These are phyloP conservation scores for Phrynocephalus guinanensis DNA, from an alignment of 2,797 vertebrate species.

Conservation along the genomic window DNA sequence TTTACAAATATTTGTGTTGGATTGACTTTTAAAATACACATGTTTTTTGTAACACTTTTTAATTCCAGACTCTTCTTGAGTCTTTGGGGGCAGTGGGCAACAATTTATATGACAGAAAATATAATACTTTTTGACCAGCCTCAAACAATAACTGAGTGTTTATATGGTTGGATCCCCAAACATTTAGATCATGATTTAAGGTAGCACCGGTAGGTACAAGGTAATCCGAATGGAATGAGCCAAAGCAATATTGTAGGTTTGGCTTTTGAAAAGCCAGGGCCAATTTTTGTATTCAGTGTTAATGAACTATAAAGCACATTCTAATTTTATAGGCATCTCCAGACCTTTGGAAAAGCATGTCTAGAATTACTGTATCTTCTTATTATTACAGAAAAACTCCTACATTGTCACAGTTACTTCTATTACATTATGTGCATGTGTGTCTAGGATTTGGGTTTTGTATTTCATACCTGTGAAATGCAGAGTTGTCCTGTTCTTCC, in stretches of 20 bases:
- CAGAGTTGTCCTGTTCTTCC: too few relatives aligned
- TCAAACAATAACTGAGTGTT: not conserved
- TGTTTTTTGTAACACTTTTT: slow-evolving; percentile 21
- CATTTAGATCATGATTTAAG: slow-evolving; percentile 14
- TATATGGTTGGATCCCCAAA: not conserved
- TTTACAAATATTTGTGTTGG: slow-evolving; percentile 24
- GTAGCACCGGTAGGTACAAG: not conserved
- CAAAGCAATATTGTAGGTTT: slow-evolving; percentile 15
- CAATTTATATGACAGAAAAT: not conserved
- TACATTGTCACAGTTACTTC: too few relatives aligned
- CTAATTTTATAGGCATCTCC: not conserved
- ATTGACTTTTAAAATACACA: slow-evolving; percentile 9
- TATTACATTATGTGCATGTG: not conserved
- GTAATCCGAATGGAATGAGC: not conserved
- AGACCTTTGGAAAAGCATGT: slow-evolving; percentile 29
- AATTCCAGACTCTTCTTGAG: not conserved
- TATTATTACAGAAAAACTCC: not conserved
- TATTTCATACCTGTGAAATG: not conserved
- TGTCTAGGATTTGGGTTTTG: not conserved
- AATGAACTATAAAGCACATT: slow-evolving; percentile 42
- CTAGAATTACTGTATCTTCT: slow-evolving; percentile 29
- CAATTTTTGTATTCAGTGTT: not conserved
- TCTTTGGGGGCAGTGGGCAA: slow-evolving; percentile 17
- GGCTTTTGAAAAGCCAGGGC: slow-evolving; percentile 36
- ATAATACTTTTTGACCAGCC: not conserved